phyloP scores from a whole-genome alignment of 35 echinoderm and acorn worm genomes.

The Strongylocentrotus purpuratus region DNA sequence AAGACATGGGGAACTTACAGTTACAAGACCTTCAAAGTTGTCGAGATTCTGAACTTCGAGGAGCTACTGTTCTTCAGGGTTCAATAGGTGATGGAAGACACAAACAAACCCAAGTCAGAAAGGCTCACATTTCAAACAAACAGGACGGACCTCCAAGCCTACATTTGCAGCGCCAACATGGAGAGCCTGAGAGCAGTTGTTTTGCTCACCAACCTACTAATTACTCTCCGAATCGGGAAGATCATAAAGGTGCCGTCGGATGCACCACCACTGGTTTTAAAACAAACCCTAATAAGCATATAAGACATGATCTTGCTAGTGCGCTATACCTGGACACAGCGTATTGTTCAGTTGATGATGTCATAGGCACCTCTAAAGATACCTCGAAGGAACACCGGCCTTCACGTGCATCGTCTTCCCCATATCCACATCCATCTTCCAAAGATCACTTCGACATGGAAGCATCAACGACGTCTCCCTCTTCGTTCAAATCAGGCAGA shows the following conservation, averaged over 20 bases:
- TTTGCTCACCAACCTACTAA: neutral
- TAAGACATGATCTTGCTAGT: neutral
- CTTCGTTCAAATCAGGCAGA: neutral
- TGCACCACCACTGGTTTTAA: neutral
- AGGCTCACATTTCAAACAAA: neutral
- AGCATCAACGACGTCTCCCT: neutral
- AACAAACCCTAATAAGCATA: neutral
- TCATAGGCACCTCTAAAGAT: neutral
- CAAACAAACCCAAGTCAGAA: neutral
- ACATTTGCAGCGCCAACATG: neutral
- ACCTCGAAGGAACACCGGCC: neutral
- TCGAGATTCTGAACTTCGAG: neutral
- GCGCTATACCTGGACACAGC: neutral
- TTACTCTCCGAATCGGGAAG: neutral
- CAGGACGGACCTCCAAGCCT: neutral
- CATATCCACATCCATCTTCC: neutral
- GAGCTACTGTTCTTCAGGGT: neutral
- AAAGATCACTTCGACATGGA: neutral
- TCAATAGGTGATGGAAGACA: neutral
- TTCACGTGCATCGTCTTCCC: neutral
- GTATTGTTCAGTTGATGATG: neutral
- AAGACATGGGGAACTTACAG: neutral
- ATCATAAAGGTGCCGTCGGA: neutral
- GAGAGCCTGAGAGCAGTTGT: neutral
- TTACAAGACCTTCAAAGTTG: neutral